These are phyloP conservation scores for Mesitornis unicolor DNA, from an alignment of 2,113 vertebrate species.

Conservation along the genomic window DNA sequence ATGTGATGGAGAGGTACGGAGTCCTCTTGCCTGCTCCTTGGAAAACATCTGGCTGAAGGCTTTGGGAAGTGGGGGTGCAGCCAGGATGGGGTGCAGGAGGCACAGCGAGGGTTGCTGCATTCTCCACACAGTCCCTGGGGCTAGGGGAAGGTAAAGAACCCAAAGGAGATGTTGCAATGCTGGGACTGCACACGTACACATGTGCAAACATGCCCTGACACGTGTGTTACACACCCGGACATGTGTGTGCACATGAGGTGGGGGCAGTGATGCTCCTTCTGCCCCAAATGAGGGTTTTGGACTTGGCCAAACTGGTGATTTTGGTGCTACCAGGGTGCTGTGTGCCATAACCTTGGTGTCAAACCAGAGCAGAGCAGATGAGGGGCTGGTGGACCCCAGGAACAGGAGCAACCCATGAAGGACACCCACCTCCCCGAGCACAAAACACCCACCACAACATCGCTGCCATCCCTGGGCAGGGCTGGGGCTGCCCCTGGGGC, in stretches of 20 bases:
- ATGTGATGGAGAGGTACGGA: rapidly evolving
- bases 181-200: rapidly evolving
- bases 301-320: rapidly evolving
- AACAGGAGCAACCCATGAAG: not conserved
- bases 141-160: not conserved
- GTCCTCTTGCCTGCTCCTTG: not conserved
- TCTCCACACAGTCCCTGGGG: rapidly evolving
- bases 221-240: not conserved
- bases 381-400: not conserved
- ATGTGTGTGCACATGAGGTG: rapidly evolving
- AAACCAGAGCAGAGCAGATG: not conserved
- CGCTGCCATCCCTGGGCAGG: too few species aligned
- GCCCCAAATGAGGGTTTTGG: rapidly evolving
- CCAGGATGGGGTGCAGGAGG: not conserved
- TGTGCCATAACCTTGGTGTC: not conserved
- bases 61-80: not conserved
- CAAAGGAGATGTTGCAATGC: not conserved
- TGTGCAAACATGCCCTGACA: not conserved
- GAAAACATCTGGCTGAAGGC: not conserved
- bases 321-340: rapidly evolving
- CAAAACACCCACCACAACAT: not conserved
- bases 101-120: too few species aligned
- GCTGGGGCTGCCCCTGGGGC: not conserved
- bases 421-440: not conserved
- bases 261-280: not conserved